Conservation (phyloP, 2,797 vertebrate species). For the Gallinago nigripennis region DNA sequence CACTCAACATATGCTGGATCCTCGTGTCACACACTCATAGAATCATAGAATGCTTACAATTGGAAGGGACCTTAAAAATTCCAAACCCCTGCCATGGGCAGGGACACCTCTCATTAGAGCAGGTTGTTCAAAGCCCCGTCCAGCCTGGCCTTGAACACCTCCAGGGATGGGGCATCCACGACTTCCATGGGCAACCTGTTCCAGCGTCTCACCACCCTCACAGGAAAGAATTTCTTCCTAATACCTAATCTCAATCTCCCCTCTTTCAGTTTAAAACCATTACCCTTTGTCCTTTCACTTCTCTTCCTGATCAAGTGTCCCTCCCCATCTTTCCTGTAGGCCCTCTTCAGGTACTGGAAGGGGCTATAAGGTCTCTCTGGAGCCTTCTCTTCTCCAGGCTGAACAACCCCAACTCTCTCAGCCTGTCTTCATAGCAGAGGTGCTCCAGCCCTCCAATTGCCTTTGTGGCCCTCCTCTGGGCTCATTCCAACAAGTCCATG, state of each 20-base stretch:
- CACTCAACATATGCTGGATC: accelerated
- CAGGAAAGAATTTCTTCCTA: not conserved
- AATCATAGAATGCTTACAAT: not conserved
- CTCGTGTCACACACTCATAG: not conserved
- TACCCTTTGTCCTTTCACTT: not conserved
- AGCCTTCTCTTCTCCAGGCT: not conserved
- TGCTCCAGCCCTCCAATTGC: not conserved
- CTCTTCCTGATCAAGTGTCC: not conserved
- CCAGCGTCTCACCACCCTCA: not conserved
- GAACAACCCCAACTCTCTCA: not conserved
- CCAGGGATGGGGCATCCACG: not conserved
- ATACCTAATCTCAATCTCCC: not conserved
- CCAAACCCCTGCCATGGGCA: not conserved
- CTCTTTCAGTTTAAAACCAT: not conserved
- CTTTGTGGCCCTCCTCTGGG: not conserved
- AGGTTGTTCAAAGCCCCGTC: not conserved
- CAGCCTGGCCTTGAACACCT: not conserved
- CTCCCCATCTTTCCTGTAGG: not conserved
- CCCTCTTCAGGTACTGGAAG: not conserved
- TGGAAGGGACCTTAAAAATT: not conserved
- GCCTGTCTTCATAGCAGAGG: not conserved
- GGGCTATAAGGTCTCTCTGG: not conserved
- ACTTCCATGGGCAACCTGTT: not conserved
- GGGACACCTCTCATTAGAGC: not conserved
- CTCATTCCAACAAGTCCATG: not conserved